Evolutionary conservation across 2,888 invertebrate genomes (phyloP).

Genomic region (Cyclophora punctaria): DNA sequence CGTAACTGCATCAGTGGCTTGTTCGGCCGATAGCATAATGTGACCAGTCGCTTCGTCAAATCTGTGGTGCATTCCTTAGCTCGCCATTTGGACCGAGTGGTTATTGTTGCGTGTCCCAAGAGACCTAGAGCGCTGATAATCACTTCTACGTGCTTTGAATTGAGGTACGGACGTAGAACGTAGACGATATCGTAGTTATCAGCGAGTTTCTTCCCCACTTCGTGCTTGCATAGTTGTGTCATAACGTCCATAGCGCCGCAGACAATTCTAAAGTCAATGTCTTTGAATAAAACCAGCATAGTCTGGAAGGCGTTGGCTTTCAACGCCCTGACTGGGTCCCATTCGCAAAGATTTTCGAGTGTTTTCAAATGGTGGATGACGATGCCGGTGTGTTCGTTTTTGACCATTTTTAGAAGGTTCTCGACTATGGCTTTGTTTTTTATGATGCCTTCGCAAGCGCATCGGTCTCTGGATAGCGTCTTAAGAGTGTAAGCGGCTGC

Average conservation of each 20-base stretch:
- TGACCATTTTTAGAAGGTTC: slow-evolving; percentile 52
- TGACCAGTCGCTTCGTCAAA: slow-evolving; percentile 38
- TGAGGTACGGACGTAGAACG: slow-evolving; percentile 29
- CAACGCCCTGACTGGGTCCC: slow-evolving; percentile 45
- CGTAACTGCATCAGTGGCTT: slow-evolving; percentile 46
- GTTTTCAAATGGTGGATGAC: slow-evolving; percentile 51
- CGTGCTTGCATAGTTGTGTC: slow-evolving; percentile 55
- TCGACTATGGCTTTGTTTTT: slow-evolving; percentile 40
- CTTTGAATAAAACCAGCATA: slow-evolving; percentile 40
- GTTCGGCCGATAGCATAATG: slow-evolving; percentile 33
- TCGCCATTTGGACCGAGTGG: slow-evolving; percentile 58
- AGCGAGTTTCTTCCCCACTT: slow-evolving; percentile 45
- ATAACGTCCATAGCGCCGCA: slow-evolving; percentile 53
- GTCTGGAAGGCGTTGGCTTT: slow-evolving; percentile 55
- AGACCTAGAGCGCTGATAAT: slow-evolving; percentile 45
- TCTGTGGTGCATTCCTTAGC: slow-evolving; percentile 44
- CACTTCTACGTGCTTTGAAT: slow-evolving; percentile 30
- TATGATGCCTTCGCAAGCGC: slow-evolving; percentile 38
- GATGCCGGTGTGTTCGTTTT: slow-evolving; percentile 51
- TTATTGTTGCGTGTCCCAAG: slow-evolving; percentile 49
- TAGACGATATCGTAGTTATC: slow-evolving; percentile 51
- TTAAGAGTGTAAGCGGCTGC: slow-evolving; percentile 50
- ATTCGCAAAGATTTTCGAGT: slow-evolving; percentile 42
- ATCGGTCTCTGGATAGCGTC: slow-evolving; percentile 42
- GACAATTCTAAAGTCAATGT: slow-evolving; percentile 37